Evolutionary conservation across 2,113 vertebrate species (phyloP).

Genomic region (Lutjanus erythropterus): DNA sequence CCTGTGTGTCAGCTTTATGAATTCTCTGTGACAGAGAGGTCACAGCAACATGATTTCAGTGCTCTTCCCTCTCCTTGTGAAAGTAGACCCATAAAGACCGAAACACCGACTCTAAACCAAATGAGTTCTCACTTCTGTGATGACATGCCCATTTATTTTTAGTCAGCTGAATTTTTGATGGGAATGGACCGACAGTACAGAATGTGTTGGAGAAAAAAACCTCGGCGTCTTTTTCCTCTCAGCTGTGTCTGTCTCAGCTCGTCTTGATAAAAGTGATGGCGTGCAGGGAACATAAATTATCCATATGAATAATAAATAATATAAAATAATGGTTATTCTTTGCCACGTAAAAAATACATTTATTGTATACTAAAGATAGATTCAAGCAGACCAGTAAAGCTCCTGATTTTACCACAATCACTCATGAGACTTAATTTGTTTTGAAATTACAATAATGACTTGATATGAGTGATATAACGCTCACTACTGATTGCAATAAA

Average conservation of each 20-base stretch:
- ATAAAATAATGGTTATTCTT: constrained; percentile 29
- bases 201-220: constrained; percentile 32
- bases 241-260: constrained; percentile 40
- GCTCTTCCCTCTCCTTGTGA: constrained; percentile 6
- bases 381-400: constrained; percentile 6
- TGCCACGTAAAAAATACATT: constrained; percentile 8
- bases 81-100: constrained; percentile 26
- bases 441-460: neutral
- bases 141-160: constrained; percentile 69
- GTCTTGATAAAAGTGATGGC: constrained; percentile 33
- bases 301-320: constrained; percentile 62
- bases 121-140: constrained; percentile 55
- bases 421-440: neutral
- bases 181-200: constrained; percentile 12
- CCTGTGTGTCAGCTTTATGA: constrained; percentile 12
- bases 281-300: constrained; percentile 60
- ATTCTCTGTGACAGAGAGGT: constrained; percentile 24
- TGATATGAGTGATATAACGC: neutral
- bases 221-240: constrained; percentile 30
- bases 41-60: neutral
- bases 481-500: constrained; percentile 5
- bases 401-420: neutral
- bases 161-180: constrained; percentile 74
- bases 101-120: constrained; percentile 55
- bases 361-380: constrained; percentile 7